phyloP scores from a whole-genome alignment of 2,888 invertebrate species.

The Argyresthia albistria region DNA sequence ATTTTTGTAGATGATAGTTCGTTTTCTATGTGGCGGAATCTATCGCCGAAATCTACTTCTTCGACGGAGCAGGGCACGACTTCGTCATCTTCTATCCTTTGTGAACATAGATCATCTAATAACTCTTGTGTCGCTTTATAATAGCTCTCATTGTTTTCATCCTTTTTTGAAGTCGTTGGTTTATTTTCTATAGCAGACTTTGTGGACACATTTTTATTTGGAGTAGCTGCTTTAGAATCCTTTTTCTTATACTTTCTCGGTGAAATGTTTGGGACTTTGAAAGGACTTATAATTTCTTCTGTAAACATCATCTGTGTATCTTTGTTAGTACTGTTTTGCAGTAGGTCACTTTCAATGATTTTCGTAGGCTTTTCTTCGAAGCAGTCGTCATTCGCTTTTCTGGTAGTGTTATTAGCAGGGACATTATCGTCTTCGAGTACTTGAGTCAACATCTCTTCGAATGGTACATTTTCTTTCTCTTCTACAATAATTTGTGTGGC shows the following conservation, averaged over 20 bases:
- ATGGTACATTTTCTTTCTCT: constrained; percentile 9
- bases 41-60: constrained; percentile 18
- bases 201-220: constrained; percentile 13
- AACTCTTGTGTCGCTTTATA: constrained; percentile 54
- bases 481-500: constrained; percentile 20
- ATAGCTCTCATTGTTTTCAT: constrained; percentile 24
- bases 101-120: constrained; percentile 42
- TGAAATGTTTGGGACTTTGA: constrained; percentile 43
- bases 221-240: constrained; percentile 11
- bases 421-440: constrained; percentile 14
- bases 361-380: constrained; percentile 38
- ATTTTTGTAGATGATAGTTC: constrained; percentile 15
- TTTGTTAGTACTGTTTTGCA: constrained; percentile 1
- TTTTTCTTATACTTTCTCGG: constrained; percentile 33
- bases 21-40: constrained; percentile 18
- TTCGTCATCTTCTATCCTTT: constrained; percentile 28
- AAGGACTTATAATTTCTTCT: constrained; percentile 30
- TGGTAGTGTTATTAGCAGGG: background rate
- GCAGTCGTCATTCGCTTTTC: constrained; percentile 8
- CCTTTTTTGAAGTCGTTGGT: constrained; percentile 4
- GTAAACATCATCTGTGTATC: constrained; percentile 10
- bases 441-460: constrained; percentile 39
- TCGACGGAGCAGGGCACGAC: constrained; percentile 26
- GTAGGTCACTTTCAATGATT: constrained; percentile 22
- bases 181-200: background rate